Evolutionary conservation across 2,797 vertebrate species (phyloP).

Genomic region (Halcyon chelicuti): DNA sequence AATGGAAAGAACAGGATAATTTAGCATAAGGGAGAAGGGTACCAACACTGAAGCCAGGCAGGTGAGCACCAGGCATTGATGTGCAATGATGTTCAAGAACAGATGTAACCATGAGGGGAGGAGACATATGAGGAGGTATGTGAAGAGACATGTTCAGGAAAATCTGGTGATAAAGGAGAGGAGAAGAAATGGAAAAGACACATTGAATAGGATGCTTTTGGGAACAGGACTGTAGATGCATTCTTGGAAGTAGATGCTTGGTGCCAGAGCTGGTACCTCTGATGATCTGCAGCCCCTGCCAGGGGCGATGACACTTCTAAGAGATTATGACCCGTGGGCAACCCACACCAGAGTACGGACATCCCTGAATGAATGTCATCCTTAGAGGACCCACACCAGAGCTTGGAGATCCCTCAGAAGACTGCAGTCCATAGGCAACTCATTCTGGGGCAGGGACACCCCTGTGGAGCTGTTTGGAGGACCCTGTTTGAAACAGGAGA

Average conservation of each 20-base stretch:
- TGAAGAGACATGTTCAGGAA: background rate
- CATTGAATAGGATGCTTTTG: background rate
- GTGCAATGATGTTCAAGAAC: background rate
- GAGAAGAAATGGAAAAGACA: background rate
- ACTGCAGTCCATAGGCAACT: background rate
- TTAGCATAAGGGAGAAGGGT: background rate
- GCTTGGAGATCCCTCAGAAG: rapidly evolving
- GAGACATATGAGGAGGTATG: background rate
- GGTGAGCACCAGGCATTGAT: background rate
- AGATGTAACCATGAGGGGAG: background rate
- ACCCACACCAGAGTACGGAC: background rate
- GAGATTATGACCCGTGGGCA: background rate
- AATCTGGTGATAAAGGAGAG: background rate
- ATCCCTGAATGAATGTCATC: background rate
- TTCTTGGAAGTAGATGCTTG: background rate
- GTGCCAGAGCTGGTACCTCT: background rate
- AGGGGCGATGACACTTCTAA: background rate
- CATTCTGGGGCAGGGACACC: rapidly evolving
- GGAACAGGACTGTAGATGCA: background rate
- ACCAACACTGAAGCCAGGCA: background rate
- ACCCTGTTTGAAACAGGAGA: background rate
- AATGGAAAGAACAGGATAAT: background rate
- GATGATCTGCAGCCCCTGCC: background rate
- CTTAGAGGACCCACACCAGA: background rate
- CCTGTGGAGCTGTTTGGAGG: background rate